Evolutionary conservation across 2,888 invertebrate genomes (phyloP).

Genomic region (Lampropteryx suffumata): DNA sequence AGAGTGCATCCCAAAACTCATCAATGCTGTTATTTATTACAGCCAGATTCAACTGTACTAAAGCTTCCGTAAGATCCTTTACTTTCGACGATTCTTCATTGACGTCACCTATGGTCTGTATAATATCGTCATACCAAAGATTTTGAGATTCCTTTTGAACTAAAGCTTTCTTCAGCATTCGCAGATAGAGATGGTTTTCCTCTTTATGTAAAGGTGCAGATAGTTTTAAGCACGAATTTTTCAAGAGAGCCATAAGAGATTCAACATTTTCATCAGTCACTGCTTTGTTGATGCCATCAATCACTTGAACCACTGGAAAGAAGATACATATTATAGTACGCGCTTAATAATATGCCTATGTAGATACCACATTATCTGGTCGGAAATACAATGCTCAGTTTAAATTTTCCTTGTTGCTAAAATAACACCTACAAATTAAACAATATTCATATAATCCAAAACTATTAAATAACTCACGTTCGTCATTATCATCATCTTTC

Average conservation of each 20-base stretch:
- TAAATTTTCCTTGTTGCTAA: too few species aligned
- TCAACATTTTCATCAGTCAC: constrained; percentile 79
- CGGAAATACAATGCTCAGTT: too few species aligned
- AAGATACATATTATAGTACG: constrained; percentile 11
- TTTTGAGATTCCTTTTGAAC: constrained; percentile 80
- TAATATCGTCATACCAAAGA: constrained; percentile 84
- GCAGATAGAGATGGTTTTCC: constrained; percentile 78
- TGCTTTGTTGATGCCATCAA: constrained; percentile 83
- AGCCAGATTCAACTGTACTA: constrained; percentile 71
- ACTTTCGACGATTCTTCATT: constrained; percentile 74
- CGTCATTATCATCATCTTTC: constrained; percentile 83
- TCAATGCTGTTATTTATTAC: constrained; percentile 66
- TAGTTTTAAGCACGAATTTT: constrained; percentile 72
- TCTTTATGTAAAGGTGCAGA: constrained; percentile 65
- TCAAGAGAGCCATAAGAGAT: constrained; percentile 72
- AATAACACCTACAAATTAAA: too few species aligned
- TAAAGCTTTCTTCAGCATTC: constrained; percentile 75
- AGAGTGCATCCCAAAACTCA: constrained; percentile 65
- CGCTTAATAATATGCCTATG: too few species aligned
- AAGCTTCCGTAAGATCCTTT: constrained; percentile 69
- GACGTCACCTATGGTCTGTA: constrained; percentile 71
- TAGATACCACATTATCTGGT: too few species aligned
- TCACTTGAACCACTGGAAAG: constrained; percentile 79
- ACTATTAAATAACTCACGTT: constrained; percentile 68
- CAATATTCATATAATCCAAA: too few species aligned